A percentile compares a stretch with the other conserved stretches of the same genome.
Conservation (phyloP, 2,113 vertebrate species). For the Corvus cornix region DNA sequence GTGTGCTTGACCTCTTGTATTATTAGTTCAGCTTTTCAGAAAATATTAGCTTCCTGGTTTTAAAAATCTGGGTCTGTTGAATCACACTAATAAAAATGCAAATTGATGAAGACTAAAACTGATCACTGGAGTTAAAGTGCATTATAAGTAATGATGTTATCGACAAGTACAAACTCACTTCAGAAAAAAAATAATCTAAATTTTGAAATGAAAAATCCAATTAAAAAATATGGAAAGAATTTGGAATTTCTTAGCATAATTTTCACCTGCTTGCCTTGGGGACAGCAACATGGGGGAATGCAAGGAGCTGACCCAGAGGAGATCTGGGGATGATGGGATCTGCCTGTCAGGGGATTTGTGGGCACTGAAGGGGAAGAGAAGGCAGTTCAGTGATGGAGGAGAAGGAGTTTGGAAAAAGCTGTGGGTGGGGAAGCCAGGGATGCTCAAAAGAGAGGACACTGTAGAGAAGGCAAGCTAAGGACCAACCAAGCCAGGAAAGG, state of each 20-base stretch:
- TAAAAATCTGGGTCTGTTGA: neutral
- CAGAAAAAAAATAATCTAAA: neutral
- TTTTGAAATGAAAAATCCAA: neutral
- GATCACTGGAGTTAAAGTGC: neutral
- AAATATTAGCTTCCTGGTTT: slow-evolving; percentile 7
- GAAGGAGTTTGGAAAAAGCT: neutral
- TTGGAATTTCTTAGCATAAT: neutral
- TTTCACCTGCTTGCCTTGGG: neutral
- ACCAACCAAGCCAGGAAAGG: neutral
- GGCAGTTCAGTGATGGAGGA: neutral
- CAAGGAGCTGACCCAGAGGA: neutral
- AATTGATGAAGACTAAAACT: neutral
- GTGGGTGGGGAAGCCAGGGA: neutral
- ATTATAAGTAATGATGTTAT: neutral
- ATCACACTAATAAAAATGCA: neutral
- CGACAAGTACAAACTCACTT: neutral
- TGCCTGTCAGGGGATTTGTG: neutral
- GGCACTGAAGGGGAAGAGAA: neutral
- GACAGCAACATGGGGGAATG: neutral
- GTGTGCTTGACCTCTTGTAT: neutral
- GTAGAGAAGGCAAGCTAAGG: neutral
- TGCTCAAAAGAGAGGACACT: neutral
- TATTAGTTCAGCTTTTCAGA: slow-evolving; percentile 33
- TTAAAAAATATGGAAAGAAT: neutral
- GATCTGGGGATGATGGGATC: neutral